Evolutionary conservation across 2,888 invertebrate species (phyloP).

Genomic region (Seira ritae): DNA sequence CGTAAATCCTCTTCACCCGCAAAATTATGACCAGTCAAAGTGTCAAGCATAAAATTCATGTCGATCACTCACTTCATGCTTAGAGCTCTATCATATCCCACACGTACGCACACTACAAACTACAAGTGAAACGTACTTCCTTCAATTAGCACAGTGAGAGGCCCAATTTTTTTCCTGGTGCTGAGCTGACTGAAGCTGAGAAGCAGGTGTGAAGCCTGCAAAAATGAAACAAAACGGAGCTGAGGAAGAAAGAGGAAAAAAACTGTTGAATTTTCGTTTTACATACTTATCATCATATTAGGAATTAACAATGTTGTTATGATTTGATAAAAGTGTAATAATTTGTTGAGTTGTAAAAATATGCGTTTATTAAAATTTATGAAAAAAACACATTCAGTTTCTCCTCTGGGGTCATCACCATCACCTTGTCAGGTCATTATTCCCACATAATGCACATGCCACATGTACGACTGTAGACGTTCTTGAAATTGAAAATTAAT

Average conservation of each 20-base stretch:
- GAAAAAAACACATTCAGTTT: conserved; percentile 3
- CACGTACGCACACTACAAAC: conserved; percentile 28
- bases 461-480: neutral
- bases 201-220: conserved; percentile 1
- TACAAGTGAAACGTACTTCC: conserved; percentile 34
- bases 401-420: conserved; percentile 36
- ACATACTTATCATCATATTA: conserved; percentile 21
- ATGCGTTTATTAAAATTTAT: neutral
- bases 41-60: conserved; percentile 64
- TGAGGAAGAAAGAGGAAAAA: neutral
- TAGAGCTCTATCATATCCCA: conserved; percentile 50
- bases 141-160: conserved; percentile 55
- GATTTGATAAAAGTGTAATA: conserved; percentile 10
- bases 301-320: conserved; percentile 15
- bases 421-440: conserved; percentile 45
- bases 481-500: conserved; percentile 6
- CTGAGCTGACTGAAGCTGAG: no score
- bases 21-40: conserved; percentile 66
- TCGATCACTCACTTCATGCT: conserved; percentile 58
- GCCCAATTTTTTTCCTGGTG: neutral
- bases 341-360: conserved; percentile 11
- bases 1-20: conserved; percentile 44
- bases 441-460: conserved; percentile 39
- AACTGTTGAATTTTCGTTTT: conserved; percentile 8
- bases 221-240: neutral